A percentile compares a stretch with the other conserved stretches of the same genome.
phyloP scores from a whole-genome alignment of 2,797 vertebrate genomes.

The Pristis pectinata region DNA sequence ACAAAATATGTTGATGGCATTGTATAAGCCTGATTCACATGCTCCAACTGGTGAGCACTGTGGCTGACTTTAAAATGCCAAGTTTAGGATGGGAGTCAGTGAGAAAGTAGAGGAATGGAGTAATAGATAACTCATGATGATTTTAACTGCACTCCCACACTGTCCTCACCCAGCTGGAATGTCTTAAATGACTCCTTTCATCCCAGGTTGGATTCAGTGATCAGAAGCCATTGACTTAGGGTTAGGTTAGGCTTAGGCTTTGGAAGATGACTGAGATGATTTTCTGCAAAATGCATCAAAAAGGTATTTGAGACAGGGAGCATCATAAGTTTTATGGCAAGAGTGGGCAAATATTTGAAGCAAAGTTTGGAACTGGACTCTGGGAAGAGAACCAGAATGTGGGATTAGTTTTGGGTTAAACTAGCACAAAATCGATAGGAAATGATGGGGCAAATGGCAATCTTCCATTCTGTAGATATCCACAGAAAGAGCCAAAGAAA shows the following conservation, averaged over 20 bases:
- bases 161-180: background rate
- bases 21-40: background rate
- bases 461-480: background rate
- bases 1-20: background rate
- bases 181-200: background rate
- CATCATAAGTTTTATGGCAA: background rate
- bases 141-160: background rate
- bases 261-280: background rate
- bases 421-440: background rate
- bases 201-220: background rate
- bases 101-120: background rate
- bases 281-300: background rate
- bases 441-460: background rate
- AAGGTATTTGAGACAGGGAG: background rate
- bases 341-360: background rate
- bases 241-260: background rate
- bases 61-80: background rate
- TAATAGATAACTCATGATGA: background rate
- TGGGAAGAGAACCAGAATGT: background rate
- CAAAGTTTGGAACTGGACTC: too few relatives aligned
- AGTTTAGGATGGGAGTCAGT: background rate
- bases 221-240: background rate
- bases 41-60: background rate
- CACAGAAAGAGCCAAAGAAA: too few relatives aligned
- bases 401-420: background rate